Conservation (phyloP, 2,113 vertebrate genomes). For the human (Homo sapiens) region DNA sequence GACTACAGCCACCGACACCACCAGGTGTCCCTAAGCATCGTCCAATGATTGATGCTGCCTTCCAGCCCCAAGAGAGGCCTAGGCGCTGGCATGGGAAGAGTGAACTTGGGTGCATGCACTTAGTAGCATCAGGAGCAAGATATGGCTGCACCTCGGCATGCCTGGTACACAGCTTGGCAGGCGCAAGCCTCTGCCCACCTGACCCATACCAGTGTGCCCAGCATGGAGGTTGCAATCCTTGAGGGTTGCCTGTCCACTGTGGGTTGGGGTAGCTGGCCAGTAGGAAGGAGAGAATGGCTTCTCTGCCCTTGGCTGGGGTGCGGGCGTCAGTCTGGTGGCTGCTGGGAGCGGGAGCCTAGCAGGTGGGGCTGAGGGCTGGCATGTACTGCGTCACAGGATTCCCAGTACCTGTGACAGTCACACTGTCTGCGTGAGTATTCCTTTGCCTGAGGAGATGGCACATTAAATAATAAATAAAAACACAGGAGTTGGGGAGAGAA, state of each 20-base stretch:
- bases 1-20: not conserved
- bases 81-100: not conserved
- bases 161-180: not conserved
- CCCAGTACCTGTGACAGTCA: not conserved
- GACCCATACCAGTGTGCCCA: not conserved
- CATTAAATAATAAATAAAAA: not conserved
- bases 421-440: not conserved
- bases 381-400: not conserved
- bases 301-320: not conserved
- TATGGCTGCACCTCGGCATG: accelerated
- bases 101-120: not conserved
- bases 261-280: not conserved
- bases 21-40: not conserved
- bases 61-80: not conserved
- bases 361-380: not conserved
- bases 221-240: not conserved
- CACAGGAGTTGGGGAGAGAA: not conserved
- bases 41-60: no score
- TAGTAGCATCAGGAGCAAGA: no score
- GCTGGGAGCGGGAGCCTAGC: not conserved
- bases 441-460: not conserved
- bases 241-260: not conserved
- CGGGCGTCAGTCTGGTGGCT: not conserved
- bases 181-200: not conserved
- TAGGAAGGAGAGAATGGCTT: not conserved